Evolutionary conservation across 92 coral and sea anemone species (phyloP), one percentile per base, ranked within the genome.

Genomic region (Epizoanthus illoricatus): DNA sequence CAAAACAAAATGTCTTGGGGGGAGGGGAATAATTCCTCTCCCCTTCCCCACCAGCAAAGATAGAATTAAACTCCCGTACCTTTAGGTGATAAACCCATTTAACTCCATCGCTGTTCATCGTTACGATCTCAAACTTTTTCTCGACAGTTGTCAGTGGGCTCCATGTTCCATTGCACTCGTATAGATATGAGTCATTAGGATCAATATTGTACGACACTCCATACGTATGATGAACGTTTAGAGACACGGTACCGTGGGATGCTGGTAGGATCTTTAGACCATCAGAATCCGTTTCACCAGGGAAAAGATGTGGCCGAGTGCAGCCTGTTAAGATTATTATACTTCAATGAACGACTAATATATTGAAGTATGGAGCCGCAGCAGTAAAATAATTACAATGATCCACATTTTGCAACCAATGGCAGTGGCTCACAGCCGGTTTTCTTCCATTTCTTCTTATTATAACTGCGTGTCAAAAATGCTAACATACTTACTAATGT

Each of bases 81-180:
- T 9, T 63, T 43, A 78, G 47, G 5, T 43, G 58, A 23, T 78
- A 78, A 2, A 45, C 3, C 82, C 82, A 62, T 5, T 66, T 42
- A 28, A 19, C 8, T 4, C 20, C 71, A 61, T 21, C 47, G 55
- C 11, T 49, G 21, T 24, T 62, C 71, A 41, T 63, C 43, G 33
- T 13, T 12, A 75, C 47, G 47, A 78, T 63, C 1, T 42, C 58
- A 23, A 78, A 78, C 54, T 61, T 78, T 19, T 61, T n/a, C 7
- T 11, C 16, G 4, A 19, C 20, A 7, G 63, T 19, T 4, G 4
- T n/a, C 4, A 78, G 66, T 16, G 2, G 71, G 60, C 82, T 78
- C 82, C 82, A 78, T 6, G 82, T 63, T 62, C 82, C 82, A 41
- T 78, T 62, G 24, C 82, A 78, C 57, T 78, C 82, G 82, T 78